Percentiles rank a stretch among this genome's conserved stretches.
phyloP scores from a whole-genome alignment of 92 coral and sea anemone species.

The Metridium senile region DNA sequence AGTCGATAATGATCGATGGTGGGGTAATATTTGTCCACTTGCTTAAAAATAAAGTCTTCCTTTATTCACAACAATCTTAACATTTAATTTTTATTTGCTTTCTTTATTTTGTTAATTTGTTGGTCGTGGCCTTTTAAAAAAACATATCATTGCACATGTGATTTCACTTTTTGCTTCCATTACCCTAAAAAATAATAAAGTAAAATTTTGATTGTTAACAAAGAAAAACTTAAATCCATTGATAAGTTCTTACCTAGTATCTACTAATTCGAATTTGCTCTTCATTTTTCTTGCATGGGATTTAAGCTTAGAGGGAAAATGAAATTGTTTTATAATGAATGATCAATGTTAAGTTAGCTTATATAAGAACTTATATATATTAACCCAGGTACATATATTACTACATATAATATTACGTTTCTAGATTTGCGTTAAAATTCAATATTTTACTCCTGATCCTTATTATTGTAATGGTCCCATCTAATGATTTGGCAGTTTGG shows the following conservation, averaged over 20 bases:
- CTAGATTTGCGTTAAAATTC: not conserved
- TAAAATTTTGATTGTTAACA: too few species aligned
- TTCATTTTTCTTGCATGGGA: too few species aligned
- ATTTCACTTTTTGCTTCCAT: not conserved
- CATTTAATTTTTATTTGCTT: constrained; percentile 12
- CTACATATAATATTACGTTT: not conserved
- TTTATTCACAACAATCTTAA: not conserved
- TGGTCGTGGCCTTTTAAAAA: not conserved
- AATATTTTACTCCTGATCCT: not conserved
- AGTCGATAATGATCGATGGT: not conserved
- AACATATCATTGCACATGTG: too few species aligned
- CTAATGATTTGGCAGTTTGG: constrained; percentile 3
- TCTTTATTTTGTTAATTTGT: not conserved
- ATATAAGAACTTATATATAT: not conserved
- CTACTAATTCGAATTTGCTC: too few species aligned
- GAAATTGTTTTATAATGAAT: not conserved
- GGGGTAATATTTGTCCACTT: not conserved
- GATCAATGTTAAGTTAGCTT: not conserved
- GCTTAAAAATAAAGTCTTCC: not conserved
- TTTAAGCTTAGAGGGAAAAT: too few species aligned
- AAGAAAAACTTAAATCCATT: too few species aligned
- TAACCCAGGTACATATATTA: not conserved
- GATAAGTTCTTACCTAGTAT: too few species aligned
- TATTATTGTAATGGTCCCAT: not conserved
- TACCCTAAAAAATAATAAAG: not conserved